phyloP scores from a whole-genome alignment of 2,797 vertebrate species.

The Sebastiscus tertius region DNA sequence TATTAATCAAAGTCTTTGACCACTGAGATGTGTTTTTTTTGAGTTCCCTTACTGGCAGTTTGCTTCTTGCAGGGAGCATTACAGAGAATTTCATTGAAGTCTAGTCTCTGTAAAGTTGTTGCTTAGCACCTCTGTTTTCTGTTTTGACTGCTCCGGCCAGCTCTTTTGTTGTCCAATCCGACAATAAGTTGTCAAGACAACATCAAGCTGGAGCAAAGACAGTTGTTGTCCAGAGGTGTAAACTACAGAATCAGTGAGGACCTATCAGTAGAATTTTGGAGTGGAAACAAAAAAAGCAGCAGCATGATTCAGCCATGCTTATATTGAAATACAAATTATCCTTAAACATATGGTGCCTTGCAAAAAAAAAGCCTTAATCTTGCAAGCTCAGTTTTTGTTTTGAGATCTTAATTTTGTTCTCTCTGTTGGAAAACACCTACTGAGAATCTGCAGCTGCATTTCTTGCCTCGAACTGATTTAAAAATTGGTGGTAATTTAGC shows the following conservation, averaged over 20 bases:
- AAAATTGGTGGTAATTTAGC: background rate
- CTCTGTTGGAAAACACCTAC: background rate
- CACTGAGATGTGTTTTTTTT: background rate
- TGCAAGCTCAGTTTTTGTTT: background rate
- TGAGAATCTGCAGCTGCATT: background rate
- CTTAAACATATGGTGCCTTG: background rate
- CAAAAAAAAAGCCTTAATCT: background rate
- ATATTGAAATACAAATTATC: background rate
- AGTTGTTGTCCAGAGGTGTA: background rate
- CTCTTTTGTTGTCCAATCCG: slow-evolving; percentile 2
- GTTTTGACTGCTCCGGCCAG: background rate
- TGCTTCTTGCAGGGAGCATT: background rate
- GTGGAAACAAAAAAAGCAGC: background rate
- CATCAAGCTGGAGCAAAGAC: slow-evolving; percentile 3
- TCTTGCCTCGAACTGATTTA: background rate
- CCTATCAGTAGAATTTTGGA: background rate
- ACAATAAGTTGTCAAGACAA: slow-evolving; percentile 42
- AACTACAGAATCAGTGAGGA: background rate
- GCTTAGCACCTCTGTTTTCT: background rate
- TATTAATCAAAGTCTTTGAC: background rate
- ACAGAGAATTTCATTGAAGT: slow-evolving; percentile 10
- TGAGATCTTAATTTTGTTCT: background rate
- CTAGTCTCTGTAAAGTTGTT: slow-evolving; percentile 6
- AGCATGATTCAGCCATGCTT: background rate
- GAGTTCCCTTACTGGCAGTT: background rate